These are phyloP conservation scores for Cerastoderma edule DNA, from an alignment of 2,888 invertebrate species.

Conservation along the genomic window DNA sequence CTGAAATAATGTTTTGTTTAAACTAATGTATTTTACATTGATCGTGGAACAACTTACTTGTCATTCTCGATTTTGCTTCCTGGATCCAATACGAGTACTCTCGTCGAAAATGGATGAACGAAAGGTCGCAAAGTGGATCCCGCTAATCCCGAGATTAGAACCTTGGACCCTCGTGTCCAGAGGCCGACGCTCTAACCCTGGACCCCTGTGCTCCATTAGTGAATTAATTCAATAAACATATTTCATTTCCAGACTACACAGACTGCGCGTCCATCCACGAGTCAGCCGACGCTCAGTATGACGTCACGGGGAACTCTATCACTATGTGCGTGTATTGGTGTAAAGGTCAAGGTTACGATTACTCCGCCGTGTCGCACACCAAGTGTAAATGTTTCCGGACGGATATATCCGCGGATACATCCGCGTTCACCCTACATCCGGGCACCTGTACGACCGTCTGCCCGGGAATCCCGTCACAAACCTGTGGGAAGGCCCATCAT, in stretches of 20 bases:
- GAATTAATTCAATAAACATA: no score
- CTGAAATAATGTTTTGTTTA: no score
- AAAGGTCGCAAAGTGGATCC: no score
- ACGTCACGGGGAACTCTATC: conserved; percentile 25
- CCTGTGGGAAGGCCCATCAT: conserved; percentile 37
- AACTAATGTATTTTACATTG: no score
- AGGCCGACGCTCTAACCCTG: no score
- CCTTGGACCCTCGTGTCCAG: no score
- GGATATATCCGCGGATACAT: conserved; percentile 19
- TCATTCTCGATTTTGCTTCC: no score
- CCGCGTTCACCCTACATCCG: not conserved
- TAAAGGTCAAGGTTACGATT: conserved; percentile 34
- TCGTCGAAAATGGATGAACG: no score
- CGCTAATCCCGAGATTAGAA: no score
- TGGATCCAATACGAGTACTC: no score
- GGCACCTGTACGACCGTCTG: conserved; percentile 39
- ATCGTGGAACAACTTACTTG: no score
- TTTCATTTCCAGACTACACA: conserved; percentile 47
- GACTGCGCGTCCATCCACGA: conserved; percentile 29
- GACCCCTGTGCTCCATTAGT: no score
- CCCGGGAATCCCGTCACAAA: conserved; percentile 33
- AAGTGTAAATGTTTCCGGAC: conserved; percentile 40
- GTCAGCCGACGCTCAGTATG: not conserved
- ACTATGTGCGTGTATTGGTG: conserved; percentile 53
- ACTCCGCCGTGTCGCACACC: conserved; percentile 22